Conservation (phyloP, 2,888 invertebrate species). For the Scaptodrosophila latifasciaeformis region DNA sequence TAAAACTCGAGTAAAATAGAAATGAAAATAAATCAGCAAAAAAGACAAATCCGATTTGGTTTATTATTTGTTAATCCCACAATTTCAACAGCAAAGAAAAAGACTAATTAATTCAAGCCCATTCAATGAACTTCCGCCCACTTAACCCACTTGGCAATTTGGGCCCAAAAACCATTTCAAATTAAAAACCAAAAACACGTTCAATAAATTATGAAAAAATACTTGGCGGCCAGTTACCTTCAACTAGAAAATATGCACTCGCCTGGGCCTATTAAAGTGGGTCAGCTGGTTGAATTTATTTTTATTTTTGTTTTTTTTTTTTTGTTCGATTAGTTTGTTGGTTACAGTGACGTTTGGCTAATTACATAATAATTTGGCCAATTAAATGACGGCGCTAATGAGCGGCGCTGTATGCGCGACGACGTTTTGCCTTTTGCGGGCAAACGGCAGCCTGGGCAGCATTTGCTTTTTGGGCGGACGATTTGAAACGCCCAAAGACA, state of each 20-base stretch:
- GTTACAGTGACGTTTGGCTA: constrained; percentile 48
- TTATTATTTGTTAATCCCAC: too few relatives aligned
- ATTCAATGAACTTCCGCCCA: constrained; percentile 6
- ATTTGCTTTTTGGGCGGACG: neutral
- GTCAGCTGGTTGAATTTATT: too few relatives aligned
- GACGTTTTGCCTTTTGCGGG: neutral
- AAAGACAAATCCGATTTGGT: too few relatives aligned
- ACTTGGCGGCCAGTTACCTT: constrained; percentile 25
- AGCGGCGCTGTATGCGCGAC: constrained; percentile 59
- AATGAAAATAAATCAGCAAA: too few relatives aligned
- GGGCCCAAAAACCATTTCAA: too few relatives aligned
- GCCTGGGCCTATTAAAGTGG: constrained; percentile 10
- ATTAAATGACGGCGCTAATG: constrained; percentile 66
- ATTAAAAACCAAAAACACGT: constrained; percentile 40
- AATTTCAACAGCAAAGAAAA: too few relatives aligned
- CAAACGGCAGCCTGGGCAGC: neutral
- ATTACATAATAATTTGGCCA: constrained; percentile 72
- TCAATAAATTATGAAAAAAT: constrained; percentile 43
- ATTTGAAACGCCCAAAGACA: constrained; percentile 32
- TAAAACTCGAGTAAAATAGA: too few relatives aligned
- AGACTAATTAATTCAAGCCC: too few relatives aligned
- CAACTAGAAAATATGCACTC: constrained; percentile 20
- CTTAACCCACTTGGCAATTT: constrained; percentile 6
- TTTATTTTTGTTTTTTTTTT: too few relatives aligned
- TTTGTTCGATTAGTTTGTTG: constrained; percentile 46